Base-by-base conservation (phyloP, 35 echinoderm and acorn worm genomes). In the Lytechinus variegatus region DNA sequence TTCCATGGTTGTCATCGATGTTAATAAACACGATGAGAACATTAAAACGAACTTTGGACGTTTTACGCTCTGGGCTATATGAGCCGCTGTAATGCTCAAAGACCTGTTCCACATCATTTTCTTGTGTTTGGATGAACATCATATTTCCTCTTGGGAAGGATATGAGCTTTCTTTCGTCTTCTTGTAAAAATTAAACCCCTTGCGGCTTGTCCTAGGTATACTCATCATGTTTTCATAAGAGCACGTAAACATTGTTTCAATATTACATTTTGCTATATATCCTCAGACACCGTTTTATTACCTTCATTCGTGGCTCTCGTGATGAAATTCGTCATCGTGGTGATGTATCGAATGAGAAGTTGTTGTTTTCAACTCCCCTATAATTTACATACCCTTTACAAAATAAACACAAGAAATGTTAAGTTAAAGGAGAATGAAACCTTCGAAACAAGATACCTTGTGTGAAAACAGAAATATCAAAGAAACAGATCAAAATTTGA, bases 21-120 rank as follows among this genome's bases (percentile, higher is more conserved):
- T 90, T 90, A 90, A 90, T 90, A 90, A 90, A 90, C 88, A 29
- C 88, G 88, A 44, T 21, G 10, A 33, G 14, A 90, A 90, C 88
- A 90, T 52, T 44, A 33, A 6, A 44, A 33, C 52, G 27, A 90
- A 12, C 88, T 44, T 21, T 33, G 14, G 88, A 51, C 27, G 24
- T 44, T 52, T 54, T 10, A 54, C 28, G 88, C 88, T 27, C 5
- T 44, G n/a, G 88, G 88, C 88, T 12, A 44, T 12, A 12, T 52
- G 16, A 28, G 27, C 52, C 88, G 10, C 29, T 52, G n/a, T 90
- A 51, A 10, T 21, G 88, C 8, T 90, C 8, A 58, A 10, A 19
- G 29, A 51, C 52, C 24, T 33, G 29, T 52, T 88, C 28, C 2
- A 90, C 52, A 14, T 33, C 29, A 90, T 90, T n/a, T 12, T 52